phyloP scores from a whole-genome alignment of 2,113 vertebrate genomes.

The Notiomystis cincta region DNA sequence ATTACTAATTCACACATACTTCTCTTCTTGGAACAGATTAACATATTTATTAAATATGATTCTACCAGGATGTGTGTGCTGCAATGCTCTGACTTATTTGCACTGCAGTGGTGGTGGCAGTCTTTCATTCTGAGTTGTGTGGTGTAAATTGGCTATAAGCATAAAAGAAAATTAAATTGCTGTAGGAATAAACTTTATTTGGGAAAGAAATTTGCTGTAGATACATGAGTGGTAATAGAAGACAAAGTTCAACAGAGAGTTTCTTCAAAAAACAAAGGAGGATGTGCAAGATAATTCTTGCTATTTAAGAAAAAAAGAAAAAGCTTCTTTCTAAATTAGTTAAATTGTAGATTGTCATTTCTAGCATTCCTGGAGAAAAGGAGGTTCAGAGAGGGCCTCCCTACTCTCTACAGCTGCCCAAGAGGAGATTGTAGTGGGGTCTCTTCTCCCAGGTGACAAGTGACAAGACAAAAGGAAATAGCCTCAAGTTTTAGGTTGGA shows the following conservation, averaged over 20 bases:
- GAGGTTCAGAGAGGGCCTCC: neutral
- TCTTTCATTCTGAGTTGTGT: neutral
- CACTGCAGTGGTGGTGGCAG: neutral
- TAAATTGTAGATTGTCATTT: neutral
- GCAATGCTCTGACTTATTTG: neutral
- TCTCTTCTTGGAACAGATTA: slow-evolving; percentile 31
- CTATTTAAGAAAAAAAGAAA: neutral
- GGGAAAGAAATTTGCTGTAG: neutral
- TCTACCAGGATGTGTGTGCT: neutral
- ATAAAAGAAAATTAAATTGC: slow-evolving; percentile 12
- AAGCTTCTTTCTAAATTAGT: neutral
- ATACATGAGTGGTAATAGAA: neutral
- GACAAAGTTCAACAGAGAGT: neutral
- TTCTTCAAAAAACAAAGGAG: neutral
- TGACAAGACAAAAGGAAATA: neutral
- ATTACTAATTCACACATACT: neutral
- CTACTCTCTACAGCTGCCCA: neutral
- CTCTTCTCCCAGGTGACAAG: neutral
- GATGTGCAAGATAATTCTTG: neutral
- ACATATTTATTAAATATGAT: slow-evolving; percentile 58
- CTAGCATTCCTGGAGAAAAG: neutral
- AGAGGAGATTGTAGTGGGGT: neutral
- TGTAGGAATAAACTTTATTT: neutral
- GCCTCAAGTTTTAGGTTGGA: neutral
- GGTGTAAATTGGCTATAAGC: neutral